Base-by-base conservation (phyloP, 2,888 invertebrate genomes). In the Ceriagrion tenellum region DNA sequence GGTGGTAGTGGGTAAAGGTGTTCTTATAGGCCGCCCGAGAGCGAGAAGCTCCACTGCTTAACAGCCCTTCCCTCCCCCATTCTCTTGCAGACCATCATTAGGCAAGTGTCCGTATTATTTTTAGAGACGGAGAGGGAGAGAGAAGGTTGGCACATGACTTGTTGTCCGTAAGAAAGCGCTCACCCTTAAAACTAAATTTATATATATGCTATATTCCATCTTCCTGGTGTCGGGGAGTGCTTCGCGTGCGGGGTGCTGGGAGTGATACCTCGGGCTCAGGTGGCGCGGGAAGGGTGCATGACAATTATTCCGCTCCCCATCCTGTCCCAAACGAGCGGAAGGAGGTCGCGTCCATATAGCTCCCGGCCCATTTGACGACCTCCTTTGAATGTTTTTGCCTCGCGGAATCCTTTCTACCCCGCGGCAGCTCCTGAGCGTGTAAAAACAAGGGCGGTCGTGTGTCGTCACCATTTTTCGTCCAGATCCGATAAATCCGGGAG, bases 171-270 rank as follows among this genome's bases (percentile, higher is more conserved):
- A 81, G 81, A 81, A 81, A 81, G 81, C 81, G 81, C 81, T 81
- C 81, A 81, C 81, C 81, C 81, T 81, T 81, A 81, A 69, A 81
- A 81, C 81, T 81, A 81, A 81, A 81, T 81, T 81, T 81, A 69
- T 69, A 47, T 47, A 81, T 81, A 81, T 81, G 35, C 81, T 47
- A 81, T 81, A 81, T 81, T 81, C 81, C 81, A 81, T 81, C 81
- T 81, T 81, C 81, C 81, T 81, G 81, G 30, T n/a, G 69, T 26
- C n/a, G 47, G 47, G 20, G 59, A n/a, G 26, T 69, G 69, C 69
- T n/a, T 12, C 69, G 26, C n/a, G 69, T 20, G 69, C 26, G 23
- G 47, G 47, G 69, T 8, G 81, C 26, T 4, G 69, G 69, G 1
- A 23, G 69, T 23, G 69, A 69, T n/a, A 12, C 10, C 4, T 6